phyloP scores from a whole-genome alignment of 2,113 vertebrate species.

The Poeciliopsis retropinna region DNA sequence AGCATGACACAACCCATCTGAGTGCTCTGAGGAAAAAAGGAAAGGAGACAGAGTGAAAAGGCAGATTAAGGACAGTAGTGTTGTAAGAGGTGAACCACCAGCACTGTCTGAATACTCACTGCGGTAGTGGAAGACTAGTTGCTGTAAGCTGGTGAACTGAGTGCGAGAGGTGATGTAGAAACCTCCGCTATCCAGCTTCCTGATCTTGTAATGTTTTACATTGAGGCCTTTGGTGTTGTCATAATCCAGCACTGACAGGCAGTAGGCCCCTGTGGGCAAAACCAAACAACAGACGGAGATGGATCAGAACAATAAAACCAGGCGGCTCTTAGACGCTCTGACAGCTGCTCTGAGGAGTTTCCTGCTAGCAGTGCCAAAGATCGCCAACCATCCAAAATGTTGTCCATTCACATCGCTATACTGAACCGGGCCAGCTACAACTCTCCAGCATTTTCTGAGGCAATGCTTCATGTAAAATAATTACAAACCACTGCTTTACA shows the following conservation, averaged over 20 bases:
- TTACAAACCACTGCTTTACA: neutral
- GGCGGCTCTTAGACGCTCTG: constrained; percentile 8
- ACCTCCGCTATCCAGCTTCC: constrained; percentile 93
- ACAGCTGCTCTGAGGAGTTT: constrained; percentile 61
- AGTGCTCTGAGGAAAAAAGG: constrained; percentile 81
- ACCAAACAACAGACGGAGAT: constrained; percentile 32
- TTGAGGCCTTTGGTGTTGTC: constrained; percentile 94
- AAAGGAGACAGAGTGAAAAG: neutral
- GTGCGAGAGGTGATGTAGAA: constrained; percentile 98
- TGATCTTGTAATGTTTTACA: constrained; percentile 97
- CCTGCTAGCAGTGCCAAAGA: constrained; percentile 50
- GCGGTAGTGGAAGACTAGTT: constrained; percentile 95
- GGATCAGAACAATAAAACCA: constrained; percentile 38
- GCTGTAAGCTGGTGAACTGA: constrained; percentile 94
- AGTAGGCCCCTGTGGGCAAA: constrained; percentile 88
- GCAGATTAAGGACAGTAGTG: neutral
- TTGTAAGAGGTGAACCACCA: neutral
- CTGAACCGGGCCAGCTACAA: too few relatives aligned
- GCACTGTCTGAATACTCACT: constrained; percentile 42
- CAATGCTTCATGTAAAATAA: neutral
- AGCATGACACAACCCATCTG: constrained; percentile 92
- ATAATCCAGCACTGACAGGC: constrained; percentile 93
- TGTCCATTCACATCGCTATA: neutral
- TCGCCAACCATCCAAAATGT: constrained; percentile 7
- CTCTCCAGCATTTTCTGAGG: neutral